phyloP scores from a whole-genome alignment of 2,888 invertebrate species.

The Ectobius pallidus region DNA sequence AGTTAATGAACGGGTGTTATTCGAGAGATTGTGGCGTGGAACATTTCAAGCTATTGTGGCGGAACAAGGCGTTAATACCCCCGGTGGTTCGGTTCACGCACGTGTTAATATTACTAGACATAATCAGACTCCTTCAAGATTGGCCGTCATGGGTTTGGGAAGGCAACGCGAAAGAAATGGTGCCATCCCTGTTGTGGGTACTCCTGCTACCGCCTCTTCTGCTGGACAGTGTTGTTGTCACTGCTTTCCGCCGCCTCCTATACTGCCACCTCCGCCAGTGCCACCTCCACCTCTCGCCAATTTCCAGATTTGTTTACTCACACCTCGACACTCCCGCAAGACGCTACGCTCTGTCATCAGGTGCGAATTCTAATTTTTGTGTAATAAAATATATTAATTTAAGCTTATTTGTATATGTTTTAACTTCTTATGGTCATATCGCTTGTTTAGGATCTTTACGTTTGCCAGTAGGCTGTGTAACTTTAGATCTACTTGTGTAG shows the following conservation, averaged over 20 bases:
- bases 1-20: conserved; percentile 66
- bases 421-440: no score
- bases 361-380: conserved; percentile 57
- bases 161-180: not conserved
- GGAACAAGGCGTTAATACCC: conserved; percentile 29
- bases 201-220: not conserved
- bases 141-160: not conserved
- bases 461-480: no score
- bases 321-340: conserved; percentile 58
- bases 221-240: conserved; percentile 40
- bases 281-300: conserved; percentile 49
- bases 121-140: not conserved
- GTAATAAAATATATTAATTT: no score
- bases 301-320: conserved; percentile 47
- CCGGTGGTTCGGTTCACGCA: not conserved
- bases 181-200: not conserved
- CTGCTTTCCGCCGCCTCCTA: conserved; percentile 43
- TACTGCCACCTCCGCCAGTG: conserved; percentile 44
- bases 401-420: no score
- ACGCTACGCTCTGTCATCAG: conserved; percentile 71
- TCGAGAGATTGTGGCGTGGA: conserved; percentile 75
- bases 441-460: no score
- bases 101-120: conserved; percentile 1
- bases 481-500: no score
- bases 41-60: conserved; percentile 56